Evolutionary conservation across 2,888 invertebrate genomes (phyloP).

Genomic region (Mallateleia sp.): DNA sequence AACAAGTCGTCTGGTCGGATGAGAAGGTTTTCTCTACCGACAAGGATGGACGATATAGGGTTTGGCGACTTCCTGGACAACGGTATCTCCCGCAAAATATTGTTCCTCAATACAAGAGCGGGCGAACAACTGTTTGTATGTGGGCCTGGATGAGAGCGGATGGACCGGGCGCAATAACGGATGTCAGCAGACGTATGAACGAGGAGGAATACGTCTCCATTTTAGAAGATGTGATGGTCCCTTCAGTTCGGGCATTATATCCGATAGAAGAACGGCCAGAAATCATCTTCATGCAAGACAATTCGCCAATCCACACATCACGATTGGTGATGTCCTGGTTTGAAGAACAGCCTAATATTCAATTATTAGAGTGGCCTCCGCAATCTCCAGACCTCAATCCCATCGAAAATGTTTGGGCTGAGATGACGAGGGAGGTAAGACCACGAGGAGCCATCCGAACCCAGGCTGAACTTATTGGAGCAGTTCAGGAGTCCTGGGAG

Average conservation of each 20-base stretch:
- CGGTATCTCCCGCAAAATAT: not conserved
- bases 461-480: not conserved
- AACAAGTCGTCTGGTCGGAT: slow-evolving; percentile 2
- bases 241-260: not conserved
- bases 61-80: not conserved
- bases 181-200: slow-evolving; percentile 14
- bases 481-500: not conserved
- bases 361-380: slow-evolving; percentile 70
- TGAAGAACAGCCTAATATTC: slow-evolving; percentile 51
- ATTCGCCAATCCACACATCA: slow-evolving; percentile 72
- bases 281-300: slow-evolving; percentile 71
- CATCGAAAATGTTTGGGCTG: slow-evolving; percentile 65
- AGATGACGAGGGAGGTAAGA: slow-evolving; percentile 1
- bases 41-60: slow-evolving; percentile 12
- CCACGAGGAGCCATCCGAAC: not conserved
- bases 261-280: slow-evolving; percentile 17
- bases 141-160: slow-evolving; percentile 65
- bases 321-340: slow-evolving; percentile 66
- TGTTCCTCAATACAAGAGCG: not conserved
- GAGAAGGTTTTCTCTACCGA: slow-evolving; percentile 14
- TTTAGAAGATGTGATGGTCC: slow-evolving; percentile 9
- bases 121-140: slow-evolving; percentile 33
- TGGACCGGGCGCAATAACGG: slow-evolving; percentile 32
- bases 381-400: slow-evolving; percentile 66
- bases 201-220: slow-evolving; percentile 15